Evolutionary conservation across 2,888 invertebrate species (phyloP).

Genomic region (Aelia acuminata): DNA sequence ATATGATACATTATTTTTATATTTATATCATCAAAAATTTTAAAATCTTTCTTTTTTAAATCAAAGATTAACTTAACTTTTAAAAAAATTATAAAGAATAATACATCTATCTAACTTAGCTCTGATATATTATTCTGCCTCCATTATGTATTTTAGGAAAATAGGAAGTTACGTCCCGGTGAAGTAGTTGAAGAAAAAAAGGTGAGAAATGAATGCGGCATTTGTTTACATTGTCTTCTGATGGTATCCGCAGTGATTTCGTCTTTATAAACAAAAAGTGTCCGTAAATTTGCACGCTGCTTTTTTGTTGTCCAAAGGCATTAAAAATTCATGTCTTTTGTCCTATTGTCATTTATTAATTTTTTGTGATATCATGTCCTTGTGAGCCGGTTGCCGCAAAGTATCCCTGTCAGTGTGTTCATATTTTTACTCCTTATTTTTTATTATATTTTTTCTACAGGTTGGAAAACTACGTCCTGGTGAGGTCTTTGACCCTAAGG

Average conservation of each 20-base stretch:
- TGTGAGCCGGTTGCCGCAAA: constrained; percentile 61
- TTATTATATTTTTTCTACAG: constrained; percentile 73
- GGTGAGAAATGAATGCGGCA: constrained; percentile 75
- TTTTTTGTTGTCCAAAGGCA: constrained; percentile 57
- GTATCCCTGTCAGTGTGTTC: constrained; percentile 64
- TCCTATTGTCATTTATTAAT: constrained; percentile 51
- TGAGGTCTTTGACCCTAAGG: constrained; percentile 83
- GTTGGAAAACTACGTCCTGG: constrained; percentile 84
- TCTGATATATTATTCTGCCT: constrained; percentile 59
- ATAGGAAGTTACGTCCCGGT: constrained; percentile 93
- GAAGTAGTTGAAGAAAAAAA: constrained; percentile 94
- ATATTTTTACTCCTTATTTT: constrained; percentile 62
- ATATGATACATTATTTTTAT: not conserved
- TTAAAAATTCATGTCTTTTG: constrained; percentile 55
- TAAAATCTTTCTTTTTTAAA: not conserved
- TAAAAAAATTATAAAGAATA: no score
- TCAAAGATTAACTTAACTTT: not conserved
- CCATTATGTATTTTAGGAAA: constrained; percentile 75
- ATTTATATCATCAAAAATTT: not conserved
- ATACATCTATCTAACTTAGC: constrained; percentile 9
- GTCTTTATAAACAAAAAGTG: constrained; percentile 52
- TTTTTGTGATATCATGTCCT: constrained; percentile 54
- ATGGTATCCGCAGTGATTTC: constrained; percentile 45
- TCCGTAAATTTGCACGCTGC: constrained; percentile 61
- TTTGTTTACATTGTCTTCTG: constrained; percentile 22